phyloP scores from a whole-genome alignment of 1,140 invertebrate genomes.

The Acromyrmex charruanus region DNA sequence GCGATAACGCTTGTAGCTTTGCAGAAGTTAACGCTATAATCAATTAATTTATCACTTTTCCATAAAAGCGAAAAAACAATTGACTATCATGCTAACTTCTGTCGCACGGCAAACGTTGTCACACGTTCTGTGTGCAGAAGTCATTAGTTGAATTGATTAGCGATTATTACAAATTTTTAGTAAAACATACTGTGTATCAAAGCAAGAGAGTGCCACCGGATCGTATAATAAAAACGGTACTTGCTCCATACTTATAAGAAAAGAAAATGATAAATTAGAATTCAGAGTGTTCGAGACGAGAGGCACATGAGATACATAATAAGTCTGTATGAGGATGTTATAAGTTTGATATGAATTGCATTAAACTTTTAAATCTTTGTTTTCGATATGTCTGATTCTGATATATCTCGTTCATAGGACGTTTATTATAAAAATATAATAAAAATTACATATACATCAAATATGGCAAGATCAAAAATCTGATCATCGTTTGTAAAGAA shows the following conservation, averaged over 20 bases:
- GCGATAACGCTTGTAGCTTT: no score
- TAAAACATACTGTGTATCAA: slow-evolving; percentile 29
- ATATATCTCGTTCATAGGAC: slow-evolving; percentile 18
- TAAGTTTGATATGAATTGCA: slow-evolving; percentile 47
- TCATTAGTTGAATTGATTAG: slow-evolving; percentile 52
- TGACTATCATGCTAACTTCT: no score
- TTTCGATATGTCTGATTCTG: slow-evolving; percentile 22
- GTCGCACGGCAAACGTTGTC: no score
- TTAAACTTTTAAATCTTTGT: slow-evolving; percentile 47
- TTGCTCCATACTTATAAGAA: slow-evolving; percentile 37
- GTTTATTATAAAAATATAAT: slow-evolving; percentile 10
- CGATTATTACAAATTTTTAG: slow-evolving; percentile 53
- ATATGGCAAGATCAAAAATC: slow-evolving; percentile 38
- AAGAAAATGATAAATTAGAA: slow-evolving; percentile 53
- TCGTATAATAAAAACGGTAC: slow-evolving; percentile 23
- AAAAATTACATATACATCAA: slow-evolving; percentile 15
- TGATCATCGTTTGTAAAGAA: slow-evolving; percentile 4
- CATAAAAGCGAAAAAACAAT: no score
- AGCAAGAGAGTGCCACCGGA: slow-evolving; percentile 2
- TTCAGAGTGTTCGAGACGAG: slow-evolving; percentile 21
- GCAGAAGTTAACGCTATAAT: no score
- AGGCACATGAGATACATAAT: slow-evolving; percentile 38
- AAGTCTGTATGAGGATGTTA: slow-evolving; percentile 57
- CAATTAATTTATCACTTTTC: no score
- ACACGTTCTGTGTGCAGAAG: no score